These are phyloP conservation scores for Machimus rusticus DNA, from an alignment of 2,888 invertebrate species.

Conservation along the genomic window DNA sequence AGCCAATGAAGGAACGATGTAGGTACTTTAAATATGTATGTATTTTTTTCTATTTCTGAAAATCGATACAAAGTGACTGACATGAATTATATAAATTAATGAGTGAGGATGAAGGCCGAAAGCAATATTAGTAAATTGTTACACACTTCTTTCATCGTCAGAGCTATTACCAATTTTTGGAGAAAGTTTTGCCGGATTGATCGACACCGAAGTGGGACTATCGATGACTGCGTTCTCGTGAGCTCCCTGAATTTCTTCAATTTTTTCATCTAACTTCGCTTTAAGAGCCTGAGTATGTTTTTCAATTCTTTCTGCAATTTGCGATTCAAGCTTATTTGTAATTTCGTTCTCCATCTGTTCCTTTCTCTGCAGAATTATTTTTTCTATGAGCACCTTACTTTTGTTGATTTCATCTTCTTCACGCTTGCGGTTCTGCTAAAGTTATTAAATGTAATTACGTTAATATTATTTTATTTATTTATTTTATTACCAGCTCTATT, in stretches of 20 bases:
- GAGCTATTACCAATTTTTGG: constrained; percentile 42
- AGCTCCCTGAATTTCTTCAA: not conserved
- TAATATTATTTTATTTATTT: not conserved
- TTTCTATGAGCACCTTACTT: constrained; percentile 5
- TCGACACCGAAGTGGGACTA: constrained; percentile 30
- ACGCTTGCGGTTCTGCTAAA: not conserved
- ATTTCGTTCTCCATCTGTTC: constrained; percentile 29
- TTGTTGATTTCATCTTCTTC: not conserved
- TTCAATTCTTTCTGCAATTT: constrained; percentile 32
- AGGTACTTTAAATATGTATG: not conserved
- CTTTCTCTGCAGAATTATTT: not conserved
- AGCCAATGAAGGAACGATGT: constrained; percentile 13
- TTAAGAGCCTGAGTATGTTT: constrained; percentile 7
- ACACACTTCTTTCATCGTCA: not conserved
- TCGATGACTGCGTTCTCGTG: not conserved
- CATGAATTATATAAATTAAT: not conserved
- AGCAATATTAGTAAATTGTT: constrained; percentile 14
- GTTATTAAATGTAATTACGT: not conserved
- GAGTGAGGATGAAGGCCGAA: constrained; percentile 12
- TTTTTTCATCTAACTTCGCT: constrained; percentile 1
- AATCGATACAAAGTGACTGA: not conserved
- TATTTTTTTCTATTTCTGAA: constrained; percentile 6
- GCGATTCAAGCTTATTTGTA: constrained; percentile 8
- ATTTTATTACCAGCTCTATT: not conserved
- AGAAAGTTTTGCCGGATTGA: constrained; percentile 36